phyloP scores from a whole-genome alignment of 2,888 invertebrate genomes.

The Arge pagana region DNA sequence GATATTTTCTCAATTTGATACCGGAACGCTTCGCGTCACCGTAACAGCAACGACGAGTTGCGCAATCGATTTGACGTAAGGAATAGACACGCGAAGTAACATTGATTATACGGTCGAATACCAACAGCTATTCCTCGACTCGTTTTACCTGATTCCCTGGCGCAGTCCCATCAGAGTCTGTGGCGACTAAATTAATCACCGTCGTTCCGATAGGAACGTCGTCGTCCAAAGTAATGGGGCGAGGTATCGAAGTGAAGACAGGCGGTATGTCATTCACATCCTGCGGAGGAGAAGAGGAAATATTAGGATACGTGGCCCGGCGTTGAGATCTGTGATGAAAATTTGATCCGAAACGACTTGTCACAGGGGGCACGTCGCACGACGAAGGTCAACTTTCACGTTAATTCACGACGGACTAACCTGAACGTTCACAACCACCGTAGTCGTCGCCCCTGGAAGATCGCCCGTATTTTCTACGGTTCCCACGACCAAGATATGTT shows the following conservation, averaged over 20 bases:
- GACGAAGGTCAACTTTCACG: background rate
- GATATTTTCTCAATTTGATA: no score
- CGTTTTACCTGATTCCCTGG: constrained; percentile 75
- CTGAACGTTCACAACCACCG: constrained; percentile 74
- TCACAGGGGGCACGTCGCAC: no score
- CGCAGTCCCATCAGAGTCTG: constrained; percentile 82
- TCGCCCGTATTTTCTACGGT: constrained; percentile 81
- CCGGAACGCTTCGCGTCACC: no score
- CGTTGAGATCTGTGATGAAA: constrained; percentile 43
- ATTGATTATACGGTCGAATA: no score
- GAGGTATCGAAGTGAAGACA: constrained; percentile 80
- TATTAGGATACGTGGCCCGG: no score
- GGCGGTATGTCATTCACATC: constrained; percentile 90
- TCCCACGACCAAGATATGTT: constrained; percentile 78
- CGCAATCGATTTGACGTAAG: no score
- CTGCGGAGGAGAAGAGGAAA: constrained; percentile 54
- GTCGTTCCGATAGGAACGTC: constrained; percentile 80
- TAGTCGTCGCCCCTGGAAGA: constrained; percentile 73
- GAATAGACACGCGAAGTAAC: no score
- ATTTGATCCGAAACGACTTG: no score
- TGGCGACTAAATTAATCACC: constrained; percentile 78
- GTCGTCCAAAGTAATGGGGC: constrained; percentile 83
- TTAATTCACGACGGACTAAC: no score
- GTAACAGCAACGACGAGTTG: no score
- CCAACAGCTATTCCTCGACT: constrained; percentile 4